Percentiles rank a stretch among this genome's conserved stretches.
These are phyloP conservation scores for Thermophis baileyi DNA, from an alignment of 2,113 vertebrate genomes.

Conservation along the genomic window DNA sequence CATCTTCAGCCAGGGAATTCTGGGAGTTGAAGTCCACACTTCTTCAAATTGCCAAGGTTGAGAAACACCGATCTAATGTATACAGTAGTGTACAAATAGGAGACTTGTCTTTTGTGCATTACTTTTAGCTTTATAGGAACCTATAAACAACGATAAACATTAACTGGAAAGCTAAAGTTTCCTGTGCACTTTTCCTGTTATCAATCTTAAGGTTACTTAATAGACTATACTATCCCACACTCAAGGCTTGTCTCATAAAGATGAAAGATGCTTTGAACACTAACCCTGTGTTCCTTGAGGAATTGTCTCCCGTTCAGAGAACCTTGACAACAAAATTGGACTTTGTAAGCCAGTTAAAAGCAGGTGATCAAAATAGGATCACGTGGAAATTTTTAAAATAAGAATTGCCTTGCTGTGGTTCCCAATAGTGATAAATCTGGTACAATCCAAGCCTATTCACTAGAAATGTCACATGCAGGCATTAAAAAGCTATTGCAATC, in stretches of 20 bases:
- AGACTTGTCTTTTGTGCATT: not conserved
- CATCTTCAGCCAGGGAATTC: not conserved
- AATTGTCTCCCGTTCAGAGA: constrained; percentile 54
- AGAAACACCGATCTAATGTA: not conserved
- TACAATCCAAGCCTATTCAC: not conserved
- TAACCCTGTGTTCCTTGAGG: constrained; percentile 52
- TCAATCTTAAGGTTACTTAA: constrained; percentile 63
- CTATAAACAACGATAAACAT: constrained; percentile 40
- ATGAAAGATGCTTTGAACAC: constrained; percentile 50
- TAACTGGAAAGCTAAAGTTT: constrained; percentile 46
- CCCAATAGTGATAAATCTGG: constrained; percentile 40
- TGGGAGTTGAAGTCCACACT: not conserved
- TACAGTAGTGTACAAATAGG: constrained; percentile 8
- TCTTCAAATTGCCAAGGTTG: not conserved
- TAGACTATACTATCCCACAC: constrained; percentile 54
- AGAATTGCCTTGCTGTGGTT: constrained; percentile 25
- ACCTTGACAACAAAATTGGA: constrained; percentile 70
- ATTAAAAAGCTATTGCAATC: constrained; percentile 1
- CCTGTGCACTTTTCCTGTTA: constrained; percentile 46
- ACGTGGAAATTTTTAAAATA: constrained; percentile 26
- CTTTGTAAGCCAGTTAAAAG: constrained; percentile 56
- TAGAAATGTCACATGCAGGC: not conserved
- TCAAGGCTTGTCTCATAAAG: constrained; percentile 61
- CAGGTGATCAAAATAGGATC: constrained; percentile 48
- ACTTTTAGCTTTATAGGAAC: constrained; percentile 20